A percentile compares a stretch with the other conserved stretches of the same genome.
phyloP scores from a whole-genome alignment of 1,140 invertebrate genomes.

The Listronotus oregonensis region DNA sequence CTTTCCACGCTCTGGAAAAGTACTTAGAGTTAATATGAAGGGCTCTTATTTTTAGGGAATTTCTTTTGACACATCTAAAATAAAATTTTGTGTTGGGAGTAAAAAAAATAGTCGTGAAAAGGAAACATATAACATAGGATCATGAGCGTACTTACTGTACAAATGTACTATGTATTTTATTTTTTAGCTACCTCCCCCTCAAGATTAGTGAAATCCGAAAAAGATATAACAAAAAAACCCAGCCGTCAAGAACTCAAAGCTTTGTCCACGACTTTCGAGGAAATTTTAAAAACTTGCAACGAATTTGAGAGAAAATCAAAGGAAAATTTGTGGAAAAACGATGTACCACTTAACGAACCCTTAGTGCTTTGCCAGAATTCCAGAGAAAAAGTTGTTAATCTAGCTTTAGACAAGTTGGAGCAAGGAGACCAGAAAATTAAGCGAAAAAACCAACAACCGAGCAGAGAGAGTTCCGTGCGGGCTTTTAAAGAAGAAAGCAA shows the following conservation, averaged over 20 bases:
- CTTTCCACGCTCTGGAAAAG: too few species aligned
- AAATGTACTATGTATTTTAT: too few species aligned
- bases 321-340: constrained; percentile 12
- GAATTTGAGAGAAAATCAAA: constrained; percentile 20
- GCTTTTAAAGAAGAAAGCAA: background rate
- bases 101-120: too few species aligned
- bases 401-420: background rate
- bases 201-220: constrained; percentile 15
- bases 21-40: too few species aligned
- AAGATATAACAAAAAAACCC: constrained; percentile 3
- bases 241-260: constrained; percentile 1
- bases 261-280: constrained; percentile 15
- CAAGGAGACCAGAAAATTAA: constrained; percentile 4
- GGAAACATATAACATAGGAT: too few species aligned
- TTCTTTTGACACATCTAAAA: too few species aligned
- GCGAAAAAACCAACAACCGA: background rate
- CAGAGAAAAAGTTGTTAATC: background rate
- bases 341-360: constrained; percentile 10
- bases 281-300: constrained; percentile 24
- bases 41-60: too few species aligned
- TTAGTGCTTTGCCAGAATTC: background rate
- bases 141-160: too few species aligned
- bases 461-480: background rate
- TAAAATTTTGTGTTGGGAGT: too few species aligned
- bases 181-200: constrained; percentile 15